These are phyloP conservation scores for Bubo scandiacus DNA, from an alignment of 2,113 vertebrate species.

Conservation along the genomic window DNA sequence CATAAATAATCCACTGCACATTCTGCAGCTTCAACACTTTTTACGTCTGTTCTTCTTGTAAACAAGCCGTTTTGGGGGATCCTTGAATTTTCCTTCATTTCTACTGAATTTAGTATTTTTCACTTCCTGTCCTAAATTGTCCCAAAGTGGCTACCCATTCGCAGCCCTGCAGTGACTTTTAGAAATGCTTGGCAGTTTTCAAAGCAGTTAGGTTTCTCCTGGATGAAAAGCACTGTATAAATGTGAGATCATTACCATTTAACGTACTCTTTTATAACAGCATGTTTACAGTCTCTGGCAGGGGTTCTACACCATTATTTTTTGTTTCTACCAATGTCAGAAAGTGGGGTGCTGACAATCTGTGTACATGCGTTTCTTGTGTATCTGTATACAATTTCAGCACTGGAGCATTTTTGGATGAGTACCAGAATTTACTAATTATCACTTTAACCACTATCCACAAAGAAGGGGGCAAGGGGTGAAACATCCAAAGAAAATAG, in stretches of 20 bases:
- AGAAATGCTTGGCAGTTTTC: background rate
- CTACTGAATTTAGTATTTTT: background rate
- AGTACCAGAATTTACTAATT: slow-evolving; percentile 52
- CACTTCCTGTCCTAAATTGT: background rate
- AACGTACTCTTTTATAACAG: background rate
- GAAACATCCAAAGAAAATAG: slow-evolving; percentile 66
- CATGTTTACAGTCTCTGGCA: background rate
- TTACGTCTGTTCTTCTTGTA: background rate
- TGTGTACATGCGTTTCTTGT: background rate
- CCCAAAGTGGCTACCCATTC: background rate
- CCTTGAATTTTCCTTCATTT: background rate
- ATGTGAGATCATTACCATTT: background rate
- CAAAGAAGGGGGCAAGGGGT: background rate
- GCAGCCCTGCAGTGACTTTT: background rate
- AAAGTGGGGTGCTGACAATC: background rate
- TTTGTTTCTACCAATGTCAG: background rate
- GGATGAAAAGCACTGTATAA: background rate
- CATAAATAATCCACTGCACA: background rate
- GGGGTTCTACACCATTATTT: background rate
- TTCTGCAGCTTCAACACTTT: background rate
- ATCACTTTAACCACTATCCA: slow-evolving; percentile 33
- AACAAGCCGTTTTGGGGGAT: background rate
- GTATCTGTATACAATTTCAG: background rate
- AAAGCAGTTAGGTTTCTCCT: background rate
- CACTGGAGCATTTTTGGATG: background rate